Evolutionary conservation across 1,140 invertebrate genomes (phyloP).

Genomic region (Zaprionus africanus): DNA sequence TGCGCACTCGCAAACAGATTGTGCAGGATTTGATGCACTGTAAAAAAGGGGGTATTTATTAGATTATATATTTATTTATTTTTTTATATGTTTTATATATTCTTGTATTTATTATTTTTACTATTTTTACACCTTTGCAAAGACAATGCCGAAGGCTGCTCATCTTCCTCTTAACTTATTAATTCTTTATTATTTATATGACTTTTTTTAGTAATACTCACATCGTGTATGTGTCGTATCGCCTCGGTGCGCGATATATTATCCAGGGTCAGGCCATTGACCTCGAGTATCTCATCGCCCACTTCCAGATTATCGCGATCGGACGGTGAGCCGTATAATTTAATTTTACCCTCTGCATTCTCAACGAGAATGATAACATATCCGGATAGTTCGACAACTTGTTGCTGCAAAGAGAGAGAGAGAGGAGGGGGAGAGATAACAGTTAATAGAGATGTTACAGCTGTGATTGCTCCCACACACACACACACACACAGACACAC

Average conservation of each 20-base stretch:
- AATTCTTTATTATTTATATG: not conserved
- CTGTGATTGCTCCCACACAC: not conserved
- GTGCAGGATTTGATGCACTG: slow-evolving; percentile 97
- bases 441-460: slow-evolving; percentile 1
- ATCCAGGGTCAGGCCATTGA: slow-evolving; percentile 95
- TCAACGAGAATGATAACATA: slow-evolving; percentile 98
- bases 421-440: no score
- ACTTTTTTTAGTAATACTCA: slow-evolving; percentile 82
- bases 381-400: slow-evolving; percentile 95
- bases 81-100: not conserved
- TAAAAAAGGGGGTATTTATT: slow-evolving; percentile 36
- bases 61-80: not conserved
- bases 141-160: no score
- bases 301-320: slow-evolving; percentile 96
- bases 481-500: not conserved
- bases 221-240: slow-evolving; percentile 97
- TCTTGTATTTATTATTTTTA: no score
- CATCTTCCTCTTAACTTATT: no score
- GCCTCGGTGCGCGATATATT: slow-evolving; percentile 95
- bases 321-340: slow-evolving; percentile 97
- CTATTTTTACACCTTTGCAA: no score
- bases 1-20: slow-evolving; percentile 95
- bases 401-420: slow-evolving; percentile 62
- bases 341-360: slow-evolving; percentile 96
- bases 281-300: slow-evolving; percentile 97